Base-by-base conservation (phyloP, 2,113 vertebrate genomes). In the Phalacrocorax brasilianus region DNA sequence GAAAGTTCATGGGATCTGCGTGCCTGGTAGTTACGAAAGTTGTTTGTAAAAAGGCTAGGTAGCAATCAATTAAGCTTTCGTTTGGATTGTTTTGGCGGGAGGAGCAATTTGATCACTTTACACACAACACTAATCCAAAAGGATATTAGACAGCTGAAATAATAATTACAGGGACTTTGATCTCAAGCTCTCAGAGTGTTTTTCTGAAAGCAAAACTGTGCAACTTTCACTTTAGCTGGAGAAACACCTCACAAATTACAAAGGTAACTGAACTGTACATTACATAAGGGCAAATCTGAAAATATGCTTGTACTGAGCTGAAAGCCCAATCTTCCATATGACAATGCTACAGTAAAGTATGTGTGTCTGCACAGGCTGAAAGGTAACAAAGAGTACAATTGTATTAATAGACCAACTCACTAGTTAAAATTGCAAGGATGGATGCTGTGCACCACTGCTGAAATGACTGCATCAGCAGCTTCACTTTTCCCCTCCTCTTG, bases 161-260 rank as follows among this genome's bases (percentile, higher is more conserved):
- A 91, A 49, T 89, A 93, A 93, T 85, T 91, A 93, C 49, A 94
- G 52, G 61, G 52, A 81, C 95, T 95, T 95, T 96, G 86, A 97
- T 93, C 58, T 79, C 45, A 5, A 21, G 49, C 32, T 94, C 78
- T 58, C 35, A 12, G 42, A 68, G 32, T 5, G 28, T 4, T 85
- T 40, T 96, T 85, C 9, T 16, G 73, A 89, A 93, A 95, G 40
- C 17, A 75, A 85, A 94, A 85, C 73, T 56, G 38, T 0, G 0
- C 49, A 89, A 91, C 84, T 92, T 96, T 91, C 85, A 78, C 83
- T 81, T 76, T 4, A 79, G 65, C 61, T 85, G 58, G 33, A 91
- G 70, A 78, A 96, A 85, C 33, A 78, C 24, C 73, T 45, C 85
- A 42, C 83, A 66, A 85, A 89, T 85, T 72, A 92, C 68, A 93